These are phyloP conservation scores for Vanessa cardui DNA, from an alignment of 2,888 invertebrate genomes.

Conservation along the genomic window DNA sequence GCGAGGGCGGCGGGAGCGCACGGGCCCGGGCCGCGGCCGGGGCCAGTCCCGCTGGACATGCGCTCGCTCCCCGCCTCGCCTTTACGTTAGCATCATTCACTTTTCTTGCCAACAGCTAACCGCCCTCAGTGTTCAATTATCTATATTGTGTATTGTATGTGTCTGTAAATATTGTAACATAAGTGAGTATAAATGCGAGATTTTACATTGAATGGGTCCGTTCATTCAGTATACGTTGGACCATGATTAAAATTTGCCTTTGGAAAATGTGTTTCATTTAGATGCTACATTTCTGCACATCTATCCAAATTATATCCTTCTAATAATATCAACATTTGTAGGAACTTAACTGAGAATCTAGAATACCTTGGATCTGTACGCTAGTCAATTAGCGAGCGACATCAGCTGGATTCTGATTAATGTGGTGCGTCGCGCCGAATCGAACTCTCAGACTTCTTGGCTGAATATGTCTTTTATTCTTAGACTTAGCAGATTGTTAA, in stretches of 20 bases:
- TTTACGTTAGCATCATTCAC: slow-evolving; percentile 60
- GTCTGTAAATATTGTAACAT: slow-evolving; percentile 79
- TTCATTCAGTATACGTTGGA: slow-evolving; percentile 81
- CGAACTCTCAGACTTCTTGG: slow-evolving; percentile 41
- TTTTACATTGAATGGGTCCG: slow-evolving; percentile 81
- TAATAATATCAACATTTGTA: background rate
- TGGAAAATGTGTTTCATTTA: slow-evolving; percentile 54
- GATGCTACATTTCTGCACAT: too few species aligned
- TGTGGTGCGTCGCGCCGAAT: slow-evolving; percentile 46
- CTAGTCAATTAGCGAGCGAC: slow-evolving; percentile 80
- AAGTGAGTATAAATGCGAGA: slow-evolving; percentile 74
- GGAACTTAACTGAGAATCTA: slow-evolving; percentile 64
- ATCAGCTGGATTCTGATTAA: slow-evolving; percentile 77
- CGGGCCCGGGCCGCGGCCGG: slow-evolving; percentile 60
- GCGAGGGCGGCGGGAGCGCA: slow-evolving; percentile 70
- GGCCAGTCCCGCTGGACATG: slow-evolving; percentile 48
- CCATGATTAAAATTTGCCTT: slow-evolving; percentile 82
- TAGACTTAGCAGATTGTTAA: slow-evolving; percentile 34
- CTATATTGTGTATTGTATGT: slow-evolving; percentile 50
- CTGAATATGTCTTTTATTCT: slow-evolving; percentile 48
- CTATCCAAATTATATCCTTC: slow-evolving; percentile 15
- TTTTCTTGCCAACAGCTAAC: slow-evolving; percentile 69
- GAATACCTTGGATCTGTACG: slow-evolving; percentile 77
- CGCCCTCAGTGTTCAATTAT: slow-evolving; percentile 72
- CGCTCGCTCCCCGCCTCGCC: slow-evolving; percentile 47